Base-by-base conservation (phyloP, 2,113 vertebrate species). In the Syngnathus typhle region DNA sequence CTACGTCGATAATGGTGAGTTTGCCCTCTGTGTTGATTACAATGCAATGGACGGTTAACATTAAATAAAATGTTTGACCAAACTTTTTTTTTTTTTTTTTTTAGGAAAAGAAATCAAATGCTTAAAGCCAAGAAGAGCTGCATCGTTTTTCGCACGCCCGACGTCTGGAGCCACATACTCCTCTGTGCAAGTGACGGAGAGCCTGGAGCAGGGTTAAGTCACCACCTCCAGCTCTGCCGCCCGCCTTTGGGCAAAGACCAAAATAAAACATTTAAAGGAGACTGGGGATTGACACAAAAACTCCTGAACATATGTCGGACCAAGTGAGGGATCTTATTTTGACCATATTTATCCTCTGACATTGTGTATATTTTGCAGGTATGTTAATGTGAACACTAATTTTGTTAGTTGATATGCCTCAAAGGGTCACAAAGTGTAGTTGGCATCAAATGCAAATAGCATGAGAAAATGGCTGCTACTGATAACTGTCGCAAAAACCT, bases 1-100 rank as follows among this genome's bases (percentile, higher is more conserved):
- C 89, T 97, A 97, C 1, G 92, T 96, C 72, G 94, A 95, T 36
- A 93, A 93, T 0, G 94, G 94, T 96, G 86, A 93, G 93, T 67
- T 0, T 6, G 2, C 15, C 46, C n/a, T 2, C 19, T 27, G 8
- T 4, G 7, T 12, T 44, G 6, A 15, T 23, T 16, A 16, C n/a
- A 27, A n/a, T 38, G 16, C 16, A 52, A 4, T 18, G 49, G 9
- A 8, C 2, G 19, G 8, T 39, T 8, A 67, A 21, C 21, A 43
- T 3, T 6, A 27, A 43, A 8, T 32, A 16, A 37, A 27, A 32
- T 27, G 54, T 43, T 52, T 51, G 13, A 68, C 43, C 21, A 0
- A 64, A 60, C 62, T 59, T 11, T 43, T 11, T 43, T 43, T 65
- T 43, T 11, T 43, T 43, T 65, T 23, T 68, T 27, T 60, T 65